Evolutionary conservation across 2,888 invertebrate species (phyloP), one percentile per base, ranked within the genome.

Genomic region (Dryadula phaetusa): DNA sequence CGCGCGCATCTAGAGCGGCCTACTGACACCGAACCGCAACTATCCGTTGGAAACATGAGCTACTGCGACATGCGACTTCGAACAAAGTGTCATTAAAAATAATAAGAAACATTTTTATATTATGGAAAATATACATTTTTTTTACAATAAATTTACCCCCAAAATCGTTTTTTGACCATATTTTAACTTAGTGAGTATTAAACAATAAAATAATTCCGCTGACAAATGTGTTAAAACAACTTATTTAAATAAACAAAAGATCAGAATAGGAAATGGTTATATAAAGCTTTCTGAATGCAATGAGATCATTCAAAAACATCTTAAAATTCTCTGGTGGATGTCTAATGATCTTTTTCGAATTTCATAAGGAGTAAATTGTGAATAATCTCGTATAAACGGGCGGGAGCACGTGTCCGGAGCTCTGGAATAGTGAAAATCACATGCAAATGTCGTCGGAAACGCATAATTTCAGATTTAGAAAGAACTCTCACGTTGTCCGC

Each of bases 1-100:
- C 77, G 73, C 73, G 82, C 81, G 83, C 86, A 88, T 85, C 86
- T 87, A 83, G 86, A 84, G 77, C 86, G 88, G 76, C 92, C 88
- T 79, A 92, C 88, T 92, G 88, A 91, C 92, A 91, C 85, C 83
- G 83, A 86, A 87, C 79, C 71, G 76, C 75, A 62, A 62, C 75
- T 73, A 76, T 75, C 75, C 74, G 76, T 70, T 66, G 56, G 67
- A 65, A 70, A 68, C 72, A 62, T 64, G 70, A 52, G 44, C 49
- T 61, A 25, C 34, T n/a, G n/a, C n/a, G n/a, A n/a, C 49, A 32
- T 46, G 37, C 28, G 32, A 44, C 64, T 56, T 28, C 54, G 20
- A 58, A 60, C 56, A 52, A 52, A 44, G 49, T 34, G 58, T 28
- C 22, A 49, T 28, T 28, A n/a, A n/a, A n/a, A n/a, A n/a, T n/a